Base-by-base conservation (phyloP, 2,113 vertebrate genomes). In the Chrysemys picta region DNA sequence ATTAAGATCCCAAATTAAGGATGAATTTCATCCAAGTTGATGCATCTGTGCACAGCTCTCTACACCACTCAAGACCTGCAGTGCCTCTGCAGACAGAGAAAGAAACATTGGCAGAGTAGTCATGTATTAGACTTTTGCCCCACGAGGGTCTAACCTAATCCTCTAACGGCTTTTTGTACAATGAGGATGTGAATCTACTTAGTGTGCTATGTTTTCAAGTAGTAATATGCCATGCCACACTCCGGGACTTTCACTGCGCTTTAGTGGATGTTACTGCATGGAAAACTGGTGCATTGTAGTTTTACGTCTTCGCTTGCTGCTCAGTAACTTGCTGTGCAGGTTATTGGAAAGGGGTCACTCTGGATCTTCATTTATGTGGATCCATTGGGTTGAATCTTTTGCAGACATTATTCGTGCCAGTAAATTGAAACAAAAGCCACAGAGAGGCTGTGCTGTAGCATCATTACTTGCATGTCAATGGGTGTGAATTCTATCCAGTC, bases 341-440 rank as follows among this genome's bases (percentile, higher is more conserved):
- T 72, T 29, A 19, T 31, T 76, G 84, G 57, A 42, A 86, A 19
- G 3, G 25, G 80, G 24, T 35, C 42, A 1, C 4, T 47, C 52
- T 35, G 52, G 57, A 4, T 10, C 85, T 45, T 78, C 80, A 5
- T 5, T 0, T 49, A 3, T 62, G 0, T 0, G 16, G 1, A 50
- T 10, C 54, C 54, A 50, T 27, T 11, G 53, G 24, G 0, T 53
- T 69, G 94, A 91, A 42, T 62, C 35, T 35, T 1, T n/a, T 38
- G 13, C 29, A 78, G 7, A 29, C 11, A 2, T 80, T 42, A 5
- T 14, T 87, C 54, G 10, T 87, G 38, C 13, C 29, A 53, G 56
- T 78, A 83, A 8, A 14, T 8, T 79, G 38, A 2, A 49, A 2
- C 9, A 80, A 14, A 2, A 42, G 14, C 3, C 8, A 12, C 3